Conservation (phyloP, 1,140 invertebrate species). For the Brachionus plicatilis region DNA sequence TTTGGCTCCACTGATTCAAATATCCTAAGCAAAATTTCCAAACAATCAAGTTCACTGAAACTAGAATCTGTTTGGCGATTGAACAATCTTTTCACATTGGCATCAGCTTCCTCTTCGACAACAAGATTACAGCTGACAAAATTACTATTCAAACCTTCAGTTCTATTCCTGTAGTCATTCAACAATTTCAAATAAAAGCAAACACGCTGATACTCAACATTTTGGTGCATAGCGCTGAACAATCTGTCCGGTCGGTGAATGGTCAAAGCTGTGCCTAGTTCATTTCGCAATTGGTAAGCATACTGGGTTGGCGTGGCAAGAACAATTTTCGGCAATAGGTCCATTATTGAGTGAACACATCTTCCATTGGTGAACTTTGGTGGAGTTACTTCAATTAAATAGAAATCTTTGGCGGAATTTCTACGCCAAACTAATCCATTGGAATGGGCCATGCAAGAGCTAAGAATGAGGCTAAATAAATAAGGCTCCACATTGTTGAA, state of each 20-base stretch:
- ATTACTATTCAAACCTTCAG: neutral
- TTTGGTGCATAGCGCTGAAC: neutral
- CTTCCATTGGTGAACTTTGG: neutral
- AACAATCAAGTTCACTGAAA: neutral
- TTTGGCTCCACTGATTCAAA: conserved; percentile 50
- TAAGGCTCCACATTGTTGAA: conserved; percentile 9
- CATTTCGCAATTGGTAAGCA: conserved; percentile 4
- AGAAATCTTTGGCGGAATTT: neutral
- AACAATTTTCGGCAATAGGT: neutral
- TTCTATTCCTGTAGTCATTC: neutral
- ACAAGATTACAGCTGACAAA: neutral
- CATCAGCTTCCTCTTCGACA: neutral
- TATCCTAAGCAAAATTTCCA: neutral
- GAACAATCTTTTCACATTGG: neutral
- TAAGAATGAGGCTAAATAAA: neutral
- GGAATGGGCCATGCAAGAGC: neutral
- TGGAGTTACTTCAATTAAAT: conserved; percentile 24
- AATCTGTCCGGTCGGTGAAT: neutral
- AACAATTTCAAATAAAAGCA: conserved; percentile 2
- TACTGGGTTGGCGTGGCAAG: neutral
- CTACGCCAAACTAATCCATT: conserved; percentile 27
- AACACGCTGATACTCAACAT: conserved; percentile 13
- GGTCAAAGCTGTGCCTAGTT: neutral
- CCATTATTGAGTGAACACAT: conserved; percentile 16
- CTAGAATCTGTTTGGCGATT: neutral